Conservation (phyloP, 92 coral and sea anemone species). For the Zoanthus sociatus region DNA sequence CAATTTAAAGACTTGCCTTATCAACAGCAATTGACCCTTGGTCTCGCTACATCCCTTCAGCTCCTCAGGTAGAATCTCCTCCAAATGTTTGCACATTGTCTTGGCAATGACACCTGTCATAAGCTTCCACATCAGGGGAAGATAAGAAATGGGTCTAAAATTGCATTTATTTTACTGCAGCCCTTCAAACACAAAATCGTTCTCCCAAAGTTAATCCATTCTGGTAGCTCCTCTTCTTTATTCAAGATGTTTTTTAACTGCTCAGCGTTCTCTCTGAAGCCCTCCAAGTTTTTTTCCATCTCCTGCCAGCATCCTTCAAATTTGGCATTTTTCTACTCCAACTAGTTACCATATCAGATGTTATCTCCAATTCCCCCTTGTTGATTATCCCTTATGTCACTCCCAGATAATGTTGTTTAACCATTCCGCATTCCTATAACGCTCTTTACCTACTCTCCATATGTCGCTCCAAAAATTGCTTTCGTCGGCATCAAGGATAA, state of each 20-base stretch:
- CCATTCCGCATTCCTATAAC: neutral
- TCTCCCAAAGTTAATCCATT: neutral
- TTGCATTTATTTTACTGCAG: neutral
- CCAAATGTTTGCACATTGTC: neutral
- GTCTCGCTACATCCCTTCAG: constrained; percentile 20
- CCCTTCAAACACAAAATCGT: neutral
- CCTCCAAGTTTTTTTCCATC: neutral
- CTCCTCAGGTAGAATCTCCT: neutral
- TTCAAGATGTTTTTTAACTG: neutral
- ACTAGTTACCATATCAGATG: neutral
- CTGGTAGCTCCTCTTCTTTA: neutral
- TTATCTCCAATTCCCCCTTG: neutral
- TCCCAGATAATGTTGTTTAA: neutral
- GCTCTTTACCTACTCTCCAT: constrained; percentile 16
- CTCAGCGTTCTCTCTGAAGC: neutral
- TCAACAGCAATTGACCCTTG: constrained; percentile 40
- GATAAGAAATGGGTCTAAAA: neutral
- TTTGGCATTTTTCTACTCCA: too few species aligned
- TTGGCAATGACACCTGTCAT: neutral
- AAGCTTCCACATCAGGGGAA: neutral
- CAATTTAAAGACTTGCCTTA: constrained; percentile 15
- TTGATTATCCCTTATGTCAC: neutral
- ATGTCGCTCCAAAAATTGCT: constrained; percentile 48
- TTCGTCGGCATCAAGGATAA: constrained; percentile 1
- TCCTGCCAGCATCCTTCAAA: neutral